A percentile compares a stretch with the other conserved stretches of the same genome.
phyloP scores from a whole-genome alignment of 2,888 invertebrate genomes.

The Melinaea marsaeus region DNA sequence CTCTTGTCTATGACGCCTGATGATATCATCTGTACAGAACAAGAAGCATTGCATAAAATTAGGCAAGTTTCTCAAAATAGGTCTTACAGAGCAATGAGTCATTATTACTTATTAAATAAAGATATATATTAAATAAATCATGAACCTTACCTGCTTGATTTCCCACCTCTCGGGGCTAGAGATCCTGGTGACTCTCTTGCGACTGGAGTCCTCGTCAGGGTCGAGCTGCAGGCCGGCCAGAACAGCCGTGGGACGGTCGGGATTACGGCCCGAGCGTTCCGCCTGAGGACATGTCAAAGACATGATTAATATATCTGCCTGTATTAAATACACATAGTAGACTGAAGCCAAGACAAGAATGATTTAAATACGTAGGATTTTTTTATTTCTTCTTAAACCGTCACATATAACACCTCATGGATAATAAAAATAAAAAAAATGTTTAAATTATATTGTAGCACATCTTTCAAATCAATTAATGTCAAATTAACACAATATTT shows the following conservation, averaged over 20 bases:
- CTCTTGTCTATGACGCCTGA: slow-evolving; percentile 94
- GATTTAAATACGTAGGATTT: no score
- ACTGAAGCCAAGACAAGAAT: no score
- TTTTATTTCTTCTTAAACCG: no score
- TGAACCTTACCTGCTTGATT: slow-evolving; percentile 86
- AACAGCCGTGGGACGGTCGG: slow-evolving; percentile 89
- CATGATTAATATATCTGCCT: neutral
- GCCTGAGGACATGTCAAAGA: slow-evolving; percentile 48
- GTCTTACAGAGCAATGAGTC: neutral
- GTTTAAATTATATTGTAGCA: no score
- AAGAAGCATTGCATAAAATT: slow-evolving; percentile 4
- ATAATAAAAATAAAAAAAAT: no score
- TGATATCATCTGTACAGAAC: slow-evolving; percentile 85
- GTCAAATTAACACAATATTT: no score
- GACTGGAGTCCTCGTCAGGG: slow-evolving; percentile 88
- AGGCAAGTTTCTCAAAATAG: neutral
- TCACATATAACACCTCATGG: no score
- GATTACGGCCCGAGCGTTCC: slow-evolving; percentile 89
- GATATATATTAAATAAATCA: slow-evolving; percentile 17
- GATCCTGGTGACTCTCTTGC: slow-evolving; percentile 92
- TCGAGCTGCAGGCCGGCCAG: slow-evolving; percentile 78
- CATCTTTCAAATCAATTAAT: no score
- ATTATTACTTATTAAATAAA: neutral
- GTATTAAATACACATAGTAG: no score
- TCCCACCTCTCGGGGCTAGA: slow-evolving; percentile 99